A percentile compares a stretch with the other conserved stretches of the same genome.
phyloP scores from a whole-genome alignment of 2,113 vertebrate genomes.

The Tyrannus savana region DNA sequence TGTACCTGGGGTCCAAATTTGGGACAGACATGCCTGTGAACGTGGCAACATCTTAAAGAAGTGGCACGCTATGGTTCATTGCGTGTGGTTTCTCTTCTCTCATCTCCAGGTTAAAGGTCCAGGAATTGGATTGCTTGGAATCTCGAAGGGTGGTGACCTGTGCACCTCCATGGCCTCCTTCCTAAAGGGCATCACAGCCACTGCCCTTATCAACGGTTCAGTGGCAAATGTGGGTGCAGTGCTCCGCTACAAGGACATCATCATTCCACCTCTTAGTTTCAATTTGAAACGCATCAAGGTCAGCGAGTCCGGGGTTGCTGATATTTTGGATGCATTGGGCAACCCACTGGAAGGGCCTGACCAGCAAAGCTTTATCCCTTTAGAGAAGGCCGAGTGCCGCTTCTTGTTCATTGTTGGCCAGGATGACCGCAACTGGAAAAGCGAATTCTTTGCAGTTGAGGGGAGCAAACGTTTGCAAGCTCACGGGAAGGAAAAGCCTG shows the following conservation, averaged over 20 bases:
- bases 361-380: conserved; percentile 78
- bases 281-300: not conserved
- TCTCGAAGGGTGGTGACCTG: conserved; percentile 85
- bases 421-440: conserved; percentile 91
- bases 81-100: not conserved
- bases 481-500: conserved; percentile 78
- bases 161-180: conserved; percentile 87
- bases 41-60: not conserved
- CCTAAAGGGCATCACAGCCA: conserved; percentile 82
- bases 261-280: conserved; percentile 69
- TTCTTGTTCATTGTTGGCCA: conserved; percentile 86
- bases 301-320: conserved; percentile 67
- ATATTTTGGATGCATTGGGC: conserved; percentile 71
- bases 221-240: conserved; percentile 69
- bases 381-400: conserved; percentile 81
- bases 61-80: not conserved
- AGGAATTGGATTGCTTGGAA: conserved; percentile 84
- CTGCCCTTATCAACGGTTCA: conserved; percentile 81
- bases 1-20: not conserved
- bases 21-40: not conserved
- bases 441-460: conserved; percentile 74
- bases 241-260: conserved; percentile 73
- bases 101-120: conserved; percentile 74
- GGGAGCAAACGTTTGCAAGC: conserved; percentile 76
- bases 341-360: conserved; percentile 70